These are phyloP conservation scores for Folsomia candida DNA, from an alignment of 2,888 invertebrate genomes.

Conservation along the genomic window DNA sequence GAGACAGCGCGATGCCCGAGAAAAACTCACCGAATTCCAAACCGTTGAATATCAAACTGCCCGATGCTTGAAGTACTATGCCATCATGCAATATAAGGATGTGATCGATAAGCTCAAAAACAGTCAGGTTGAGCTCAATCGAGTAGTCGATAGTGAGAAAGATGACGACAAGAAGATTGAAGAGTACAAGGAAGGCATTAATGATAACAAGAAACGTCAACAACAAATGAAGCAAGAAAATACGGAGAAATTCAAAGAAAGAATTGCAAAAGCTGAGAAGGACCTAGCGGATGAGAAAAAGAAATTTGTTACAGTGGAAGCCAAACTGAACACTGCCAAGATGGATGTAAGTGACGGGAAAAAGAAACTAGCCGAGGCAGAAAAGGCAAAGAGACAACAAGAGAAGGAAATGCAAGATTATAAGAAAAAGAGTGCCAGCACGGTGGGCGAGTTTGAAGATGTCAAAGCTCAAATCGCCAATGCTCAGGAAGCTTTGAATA, in stretches of 20 bases:
- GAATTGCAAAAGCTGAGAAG: conserved; percentile 64
- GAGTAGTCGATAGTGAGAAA: conserved; percentile 54
- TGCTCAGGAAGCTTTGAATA: conserved; percentile 56
- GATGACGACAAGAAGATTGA: conserved; percentile 56
- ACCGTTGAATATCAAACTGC: conserved; percentile 30
- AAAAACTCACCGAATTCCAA: conserved; percentile 39
- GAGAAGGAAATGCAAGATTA: conserved; percentile 64
- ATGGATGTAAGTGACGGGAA: conserved; percentile 54
- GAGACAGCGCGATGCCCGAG: conserved; percentile 56
- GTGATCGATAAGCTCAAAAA: conserved; percentile 61
- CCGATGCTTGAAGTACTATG: conserved; percentile 25
- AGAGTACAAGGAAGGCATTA: conserved; percentile 59
- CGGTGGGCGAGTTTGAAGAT: conserved; percentile 61
- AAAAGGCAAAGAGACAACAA: conserved; percentile 68
- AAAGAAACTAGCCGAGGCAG: conserved; percentile 63
- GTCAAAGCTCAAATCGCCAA: conserved; percentile 61
- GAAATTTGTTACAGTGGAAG: conserved; percentile 65
- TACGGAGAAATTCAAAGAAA: conserved; percentile 65
- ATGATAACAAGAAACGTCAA: conserved; percentile 50
- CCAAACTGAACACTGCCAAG: conserved; percentile 54
- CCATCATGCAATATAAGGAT: conserved; percentile 28
- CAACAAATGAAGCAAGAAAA: conserved; percentile 34
- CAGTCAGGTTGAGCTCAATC: conserved; percentile 82
- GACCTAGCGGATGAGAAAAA: conserved; percentile 66
- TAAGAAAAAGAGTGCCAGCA: conserved; percentile 56